These are phyloP conservation scores for Plotosus lineatus DNA, from an alignment of 2,113 vertebrate genomes.

Conservation along the genomic window DNA sequence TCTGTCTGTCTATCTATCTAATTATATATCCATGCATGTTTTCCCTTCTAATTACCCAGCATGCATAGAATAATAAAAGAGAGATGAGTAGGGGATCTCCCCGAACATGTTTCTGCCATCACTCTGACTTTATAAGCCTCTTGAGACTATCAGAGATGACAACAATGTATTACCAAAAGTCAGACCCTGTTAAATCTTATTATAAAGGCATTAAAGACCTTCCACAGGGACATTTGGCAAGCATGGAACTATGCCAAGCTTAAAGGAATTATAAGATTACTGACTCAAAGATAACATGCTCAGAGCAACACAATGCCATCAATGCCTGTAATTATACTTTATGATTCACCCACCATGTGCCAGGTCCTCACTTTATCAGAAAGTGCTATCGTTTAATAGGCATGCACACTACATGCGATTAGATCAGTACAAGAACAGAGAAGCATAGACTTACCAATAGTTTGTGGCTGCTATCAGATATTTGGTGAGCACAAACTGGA, in stretches of 20 bases:
- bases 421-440: background rate
- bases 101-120: conserved; percentile 18
- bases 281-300: conserved; percentile 35
- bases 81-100: conserved; percentile 20
- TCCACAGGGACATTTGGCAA: conserved; percentile 29
- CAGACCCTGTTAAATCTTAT: conserved; percentile 50
- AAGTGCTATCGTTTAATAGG: background rate
- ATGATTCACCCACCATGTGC: background rate
- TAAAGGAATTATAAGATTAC: conserved; percentile 61
- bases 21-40: background rate
- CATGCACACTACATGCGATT: background rate
- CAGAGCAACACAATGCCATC: conserved; percentile 27
- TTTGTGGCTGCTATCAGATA: conserved; percentile 36
- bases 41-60: background rate
- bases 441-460: conserved; percentile 46
- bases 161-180: conserved; percentile 40
- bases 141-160: conserved; percentile 22
- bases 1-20: background rate
- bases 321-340: background rate
- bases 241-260: conserved; percentile 36
- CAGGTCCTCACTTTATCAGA: background rate
- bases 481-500: conserved; percentile 34
- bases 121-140: conserved; percentile 33
- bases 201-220: conserved; percentile 50
- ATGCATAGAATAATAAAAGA: background rate